Evolutionary conservation across 2,797 vertebrate genomes (phyloP), one percentile per base, ranked within the genome.

Genomic region (Crax fasciolata): DNA sequence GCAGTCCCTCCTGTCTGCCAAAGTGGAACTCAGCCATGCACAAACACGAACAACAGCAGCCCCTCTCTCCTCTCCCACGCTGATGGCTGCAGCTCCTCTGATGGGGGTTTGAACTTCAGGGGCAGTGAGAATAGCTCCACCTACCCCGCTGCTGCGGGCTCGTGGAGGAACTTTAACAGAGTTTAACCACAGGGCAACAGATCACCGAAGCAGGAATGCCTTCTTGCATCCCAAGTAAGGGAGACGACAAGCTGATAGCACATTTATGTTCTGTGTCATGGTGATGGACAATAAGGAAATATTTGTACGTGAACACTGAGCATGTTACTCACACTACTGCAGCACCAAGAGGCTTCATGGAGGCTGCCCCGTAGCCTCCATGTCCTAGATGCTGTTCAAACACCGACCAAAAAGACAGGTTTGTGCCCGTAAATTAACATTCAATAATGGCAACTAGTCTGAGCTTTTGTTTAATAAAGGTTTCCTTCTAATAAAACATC

Each of bases 21-120:
- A 96, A 97, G 94, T 93, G 91, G 94, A 97, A 95, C 74, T 27
- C 84, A 87, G 97, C 96, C 94, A 94, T 85, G 59, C 58, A 90
- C 83, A 95, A 97, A 84, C 91, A 94, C 4, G 86, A 91, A 88
- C 79, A 96, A 93, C 88, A 87, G 89, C 87, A 94, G 84, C 85
- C 88, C 85, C 77, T 85, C 66, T 93, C 79, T 89, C 80, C 68
- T 88, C 94, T 92, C 93, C 93, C 87, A 94, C 49, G 9, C 92
- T 79, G 90, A 93, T 89, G 80, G 66, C 76, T 92, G 63, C 81
- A 95, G 87, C 54, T 96, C 54, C 72, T 89, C 82, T 84, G 66
- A 90, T 77, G 58, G 61, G 75, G 72, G 80, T 75, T 95, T 93
- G 84, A 96, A 91, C 76, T 93, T 67, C 14, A 2, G 67, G 70